Base-by-base conservation (phyloP, 2,113 vertebrate species). In the Hypanus sabinus region DNA sequence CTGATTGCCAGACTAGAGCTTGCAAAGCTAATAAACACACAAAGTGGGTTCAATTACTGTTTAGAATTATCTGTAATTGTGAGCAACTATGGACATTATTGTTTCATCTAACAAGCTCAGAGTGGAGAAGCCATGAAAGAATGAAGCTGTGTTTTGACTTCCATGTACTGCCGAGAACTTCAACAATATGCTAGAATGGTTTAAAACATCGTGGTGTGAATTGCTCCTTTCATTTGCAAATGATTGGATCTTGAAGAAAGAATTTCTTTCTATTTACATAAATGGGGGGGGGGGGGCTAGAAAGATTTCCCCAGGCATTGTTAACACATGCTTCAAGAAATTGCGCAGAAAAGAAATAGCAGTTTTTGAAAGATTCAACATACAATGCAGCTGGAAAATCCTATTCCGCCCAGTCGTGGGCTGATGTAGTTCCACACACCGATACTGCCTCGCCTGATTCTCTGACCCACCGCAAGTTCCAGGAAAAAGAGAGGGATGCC, bases 391-490 rank as follows among this genome's bases (percentile, higher is more conserved):
- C 98, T 99, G 95, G 98, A 97, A 94, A 98, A 99, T 96, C 99
- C 99, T 95, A 99, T 98, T 95, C 99, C 99, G 92, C 98, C 98
- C 95, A 99, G 97, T 68, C 97, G 98, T 79, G 98, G 99, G 95
- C 98, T 99, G 96, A 99, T 98, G 87, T 99, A 99, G 97, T 99
- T 99, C 99, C 99, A 99, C 24, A 99, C 98, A 14, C 98, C 98
- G 94, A 99, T 99, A 96, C 99, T 99, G 94, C 99, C 99, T 94
- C 98, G 96, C 24, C 99, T 97, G 95, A 99, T 99, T 94, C 98
- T 97, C 95, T 99, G 99, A 11, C 99, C 99, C 24, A 98, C 98
- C 0, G 98, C 97, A 94, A 99, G 98, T 96, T 99, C 99, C 98
- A 99, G 95, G 96, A 99, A 99, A 96, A 99, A 99, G 77, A 99